Base-by-base conservation (phyloP, 1,140 invertebrate species). In the Chironomus tepperi region DNA sequence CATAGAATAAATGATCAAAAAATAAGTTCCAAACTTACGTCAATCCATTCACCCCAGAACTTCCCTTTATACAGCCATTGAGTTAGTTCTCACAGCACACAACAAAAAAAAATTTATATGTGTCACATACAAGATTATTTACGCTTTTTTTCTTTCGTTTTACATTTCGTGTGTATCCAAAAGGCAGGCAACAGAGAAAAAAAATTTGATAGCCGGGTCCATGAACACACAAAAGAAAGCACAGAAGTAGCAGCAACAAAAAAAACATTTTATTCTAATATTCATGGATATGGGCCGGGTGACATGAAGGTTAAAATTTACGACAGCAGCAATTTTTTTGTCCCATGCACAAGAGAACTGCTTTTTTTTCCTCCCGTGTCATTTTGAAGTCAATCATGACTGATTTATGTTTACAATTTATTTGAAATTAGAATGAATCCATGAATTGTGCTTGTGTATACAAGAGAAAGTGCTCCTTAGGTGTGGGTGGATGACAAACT, bases 331-430 rank as follows among this genome's bases (percentile, higher is more conserved):
- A 57, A 57, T 57, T 57, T 57, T 57, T n/a, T 57, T 57, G 2
- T 7, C 8, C n/a, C 10, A 57, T 57, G 9, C 47, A 34, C 24
- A 34, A 34, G 24, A 34, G 24, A 34, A 34, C 1, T 2, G 2
- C 1, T 57, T 57, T 57, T 57, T 57, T 57, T 57, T 7, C n/a
- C n/a, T 57, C 47, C n/a, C n/a, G 47, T n/a, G 9, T 12, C 47
- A 57, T 57, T 57, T 57, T 57, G 9, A 57, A 57, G 47, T 70
- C 65, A 70, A 70, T 70, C 65, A 21, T 70, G 65, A 18, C 65
- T 18, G 65, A 70, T 70, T 70, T 70, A 70, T 70, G 65, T 16
- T 70, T 19, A 21, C 19, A 70, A 70, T 70, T 70, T 70, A 70
- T 70, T 19, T 21, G 65, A 70, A 70, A 70, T 70, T 70, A 70